A percentile compares a stretch with the other conserved stretches of the same genome.
phyloP scores from a whole-genome alignment of 2,888 invertebrate genomes.

The Rhagonycha fulva region DNA sequence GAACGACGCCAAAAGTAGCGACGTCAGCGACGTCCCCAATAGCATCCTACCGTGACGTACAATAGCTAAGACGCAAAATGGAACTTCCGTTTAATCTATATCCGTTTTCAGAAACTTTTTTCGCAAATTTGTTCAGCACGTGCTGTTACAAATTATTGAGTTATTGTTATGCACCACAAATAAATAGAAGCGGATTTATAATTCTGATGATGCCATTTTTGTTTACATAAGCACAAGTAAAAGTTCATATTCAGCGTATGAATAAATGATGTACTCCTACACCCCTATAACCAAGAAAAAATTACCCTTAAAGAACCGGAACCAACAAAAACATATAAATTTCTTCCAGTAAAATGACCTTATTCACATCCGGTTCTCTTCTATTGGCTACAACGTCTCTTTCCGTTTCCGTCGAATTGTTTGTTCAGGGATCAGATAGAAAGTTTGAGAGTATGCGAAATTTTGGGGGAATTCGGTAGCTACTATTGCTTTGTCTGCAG shows the following conservation, averaged over 20 bases:
- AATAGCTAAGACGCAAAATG: constrained; percentile 41
- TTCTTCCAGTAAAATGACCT: constrained; percentile 53
- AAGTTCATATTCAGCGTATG: constrained; percentile 34
- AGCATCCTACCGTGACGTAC: constrained; percentile 41
- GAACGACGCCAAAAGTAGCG: constrained; percentile 41
- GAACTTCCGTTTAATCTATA: constrained; percentile 40
- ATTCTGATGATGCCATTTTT: background rate
- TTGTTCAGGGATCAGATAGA: constrained; percentile 43
- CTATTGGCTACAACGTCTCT: constrained; percentile 47
- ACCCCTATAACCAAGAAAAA: constrained; percentile 44
- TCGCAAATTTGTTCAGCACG: constrained; percentile 13
- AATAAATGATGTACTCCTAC: constrained; percentile 47
- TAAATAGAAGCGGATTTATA: background rate
- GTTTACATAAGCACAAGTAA: background rate
- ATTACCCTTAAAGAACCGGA: constrained; percentile 43
- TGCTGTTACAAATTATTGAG: constrained; percentile 20
- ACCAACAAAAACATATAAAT: constrained; percentile 51
- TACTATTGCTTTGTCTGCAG: constrained; percentile 43
- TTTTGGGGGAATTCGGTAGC: constrained; percentile 36
- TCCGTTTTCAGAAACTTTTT: constrained; percentile 26
- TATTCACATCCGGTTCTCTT: constrained; percentile 50
- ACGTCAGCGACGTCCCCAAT: constrained; percentile 42
- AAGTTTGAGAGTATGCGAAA: constrained; percentile 33
- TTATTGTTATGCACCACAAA: constrained; percentile 4
- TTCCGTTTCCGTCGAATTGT: constrained; percentile 51